phyloP scores from a whole-genome alignment of 2,797 vertebrate genomes.

The Diplodus sargus region DNA sequence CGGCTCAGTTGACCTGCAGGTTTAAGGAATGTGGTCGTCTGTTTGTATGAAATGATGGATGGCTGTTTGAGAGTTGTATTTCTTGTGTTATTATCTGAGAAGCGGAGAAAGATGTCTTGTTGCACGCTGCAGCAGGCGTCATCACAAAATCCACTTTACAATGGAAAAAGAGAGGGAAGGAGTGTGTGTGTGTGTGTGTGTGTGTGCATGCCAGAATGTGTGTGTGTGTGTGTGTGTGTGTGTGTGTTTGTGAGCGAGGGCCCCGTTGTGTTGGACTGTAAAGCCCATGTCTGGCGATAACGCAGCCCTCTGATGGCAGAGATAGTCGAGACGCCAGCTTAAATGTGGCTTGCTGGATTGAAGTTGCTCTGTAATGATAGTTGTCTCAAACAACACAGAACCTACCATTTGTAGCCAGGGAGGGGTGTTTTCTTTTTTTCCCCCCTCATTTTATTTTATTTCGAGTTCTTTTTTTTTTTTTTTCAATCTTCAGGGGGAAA shows the following conservation, averaged over 20 bases:
- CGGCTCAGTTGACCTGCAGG: constrained; percentile 26
- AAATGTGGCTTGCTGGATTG: constrained; percentile 81
- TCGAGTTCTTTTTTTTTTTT: neutral
- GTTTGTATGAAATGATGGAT: constrained; percentile 37
- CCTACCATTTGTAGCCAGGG: constrained; percentile 65
- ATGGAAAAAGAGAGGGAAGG: constrained; percentile 51
- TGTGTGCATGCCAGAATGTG: constrained; percentile 45
- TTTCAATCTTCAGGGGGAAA: constrained; percentile 28
- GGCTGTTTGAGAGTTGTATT: constrained; percentile 25
- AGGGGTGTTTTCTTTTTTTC: constrained; percentile 46
- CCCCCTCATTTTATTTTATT: constrained; percentile 35
- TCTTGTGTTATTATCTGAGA: constrained; percentile 28
- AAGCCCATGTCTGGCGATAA: constrained; percentile 80
- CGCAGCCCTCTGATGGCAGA: constrained; percentile 82
- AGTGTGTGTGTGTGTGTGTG: constrained; percentile 40
- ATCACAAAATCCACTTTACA: constrained; percentile 58
- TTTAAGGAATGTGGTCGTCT: constrained; percentile 39
- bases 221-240: constrained; percentile 50
- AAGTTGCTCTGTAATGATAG: constrained; percentile 84
- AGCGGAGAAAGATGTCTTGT: constrained; percentile 14
- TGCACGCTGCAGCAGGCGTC: constrained; percentile 30
- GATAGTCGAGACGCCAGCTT: constrained; percentile 86
- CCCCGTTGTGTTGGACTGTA: constrained; percentile 68
- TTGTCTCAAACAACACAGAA: constrained; percentile 84
- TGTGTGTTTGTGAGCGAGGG: constrained; percentile 53